Evolutionary conservation across 2,888 invertebrate species (phyloP).

Genomic region (Conops quadrifasciatus): DNA sequence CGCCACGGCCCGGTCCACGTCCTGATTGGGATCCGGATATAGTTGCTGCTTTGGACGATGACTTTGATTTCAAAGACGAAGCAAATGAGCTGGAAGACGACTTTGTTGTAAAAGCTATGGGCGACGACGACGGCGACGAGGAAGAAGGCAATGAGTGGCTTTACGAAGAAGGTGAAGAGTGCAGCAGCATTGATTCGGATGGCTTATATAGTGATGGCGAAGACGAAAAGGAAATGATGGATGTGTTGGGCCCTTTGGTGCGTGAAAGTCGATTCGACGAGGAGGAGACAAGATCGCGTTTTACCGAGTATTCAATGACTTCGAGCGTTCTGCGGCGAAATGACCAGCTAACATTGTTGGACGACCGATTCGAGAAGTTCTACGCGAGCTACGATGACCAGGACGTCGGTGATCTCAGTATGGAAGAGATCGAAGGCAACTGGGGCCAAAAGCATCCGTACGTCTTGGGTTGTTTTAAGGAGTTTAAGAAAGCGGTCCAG

Average conservation of each 20-base stretch:
- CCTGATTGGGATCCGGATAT: constrained; percentile 90
- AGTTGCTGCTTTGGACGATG: constrained; percentile 91
- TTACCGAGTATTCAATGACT: constrained; percentile 93
- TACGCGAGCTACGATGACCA: constrained; percentile 87
- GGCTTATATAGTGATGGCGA: constrained; percentile 60
- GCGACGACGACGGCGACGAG: constrained; percentile 51
- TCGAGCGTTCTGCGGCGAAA: constrained; percentile 89
- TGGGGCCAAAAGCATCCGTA: constrained; percentile 69
- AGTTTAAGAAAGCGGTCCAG: constrained; percentile 74
- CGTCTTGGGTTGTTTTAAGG: constrained; percentile 76
- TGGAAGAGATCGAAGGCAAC: constrained; percentile 84
- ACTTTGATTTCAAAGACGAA: constrained; percentile 85
- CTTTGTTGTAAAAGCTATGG: constrained; percentile 81
- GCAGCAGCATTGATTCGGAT: constrained; percentile 52
- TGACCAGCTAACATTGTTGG: constrained; percentile 81
- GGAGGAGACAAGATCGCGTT: constrained; percentile 85
- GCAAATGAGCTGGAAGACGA: constrained; percentile 90
- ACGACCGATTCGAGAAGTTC: constrained; percentile 88
- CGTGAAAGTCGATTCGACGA: constrained; percentile 66
- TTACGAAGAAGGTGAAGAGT: constrained; percentile 50
- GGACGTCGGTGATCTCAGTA: constrained; percentile 88
- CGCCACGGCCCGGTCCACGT: constrained; percentile 67
- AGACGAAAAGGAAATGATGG: constrained; percentile 64
- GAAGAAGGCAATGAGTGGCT: constrained; percentile 48
- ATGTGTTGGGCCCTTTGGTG: constrained; percentile 65